A percentile compares a stretch with the other conserved stretches of the same genome.
Conservation (phyloP, 2,113 vertebrate genomes). For the Pelecanoides urinatrix region DNA sequence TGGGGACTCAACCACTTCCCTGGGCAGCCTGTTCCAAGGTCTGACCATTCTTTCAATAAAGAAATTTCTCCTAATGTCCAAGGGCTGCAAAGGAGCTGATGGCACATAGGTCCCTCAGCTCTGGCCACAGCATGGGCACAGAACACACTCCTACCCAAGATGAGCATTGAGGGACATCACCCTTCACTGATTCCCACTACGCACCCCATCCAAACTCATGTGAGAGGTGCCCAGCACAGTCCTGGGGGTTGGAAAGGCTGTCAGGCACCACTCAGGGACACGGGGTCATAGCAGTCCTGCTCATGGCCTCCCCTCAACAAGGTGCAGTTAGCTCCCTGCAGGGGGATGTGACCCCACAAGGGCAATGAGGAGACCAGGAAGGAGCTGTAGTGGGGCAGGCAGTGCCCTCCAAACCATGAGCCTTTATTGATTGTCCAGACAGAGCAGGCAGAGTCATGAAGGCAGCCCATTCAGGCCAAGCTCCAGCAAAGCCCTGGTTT, state of each 20-base stretch:
- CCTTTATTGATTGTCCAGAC: conserved; percentile 4
- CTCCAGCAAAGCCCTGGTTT: not conserved
- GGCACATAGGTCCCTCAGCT: not conserved
- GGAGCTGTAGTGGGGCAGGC: not conserved
- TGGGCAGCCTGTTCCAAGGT: too few species aligned
- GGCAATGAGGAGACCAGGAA: not conserved
- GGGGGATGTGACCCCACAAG: not conserved
- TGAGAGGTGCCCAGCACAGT: not conserved
- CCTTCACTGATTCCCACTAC: not conserved
- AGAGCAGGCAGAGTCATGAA: not conserved
- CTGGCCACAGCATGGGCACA: not conserved
- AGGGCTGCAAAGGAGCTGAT: not conserved
- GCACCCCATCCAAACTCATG: accelerated
- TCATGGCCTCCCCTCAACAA: not conserved
- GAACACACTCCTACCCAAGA: not conserved
- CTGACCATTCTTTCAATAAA: too few species aligned
- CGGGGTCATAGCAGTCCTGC: accelerated
- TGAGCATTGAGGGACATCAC: accelerated
- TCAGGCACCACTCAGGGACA: not conserved
- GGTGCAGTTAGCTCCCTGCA: not conserved
- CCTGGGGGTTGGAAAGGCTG: accelerated
- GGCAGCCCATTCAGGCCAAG: not conserved
- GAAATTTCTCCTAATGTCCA: too few species aligned
- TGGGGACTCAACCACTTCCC: too few species aligned
- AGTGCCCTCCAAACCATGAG: not conserved